Evolutionary conservation across 2,797 vertebrate species (phyloP).

Genomic region (Galagoides demidoff): DNA sequence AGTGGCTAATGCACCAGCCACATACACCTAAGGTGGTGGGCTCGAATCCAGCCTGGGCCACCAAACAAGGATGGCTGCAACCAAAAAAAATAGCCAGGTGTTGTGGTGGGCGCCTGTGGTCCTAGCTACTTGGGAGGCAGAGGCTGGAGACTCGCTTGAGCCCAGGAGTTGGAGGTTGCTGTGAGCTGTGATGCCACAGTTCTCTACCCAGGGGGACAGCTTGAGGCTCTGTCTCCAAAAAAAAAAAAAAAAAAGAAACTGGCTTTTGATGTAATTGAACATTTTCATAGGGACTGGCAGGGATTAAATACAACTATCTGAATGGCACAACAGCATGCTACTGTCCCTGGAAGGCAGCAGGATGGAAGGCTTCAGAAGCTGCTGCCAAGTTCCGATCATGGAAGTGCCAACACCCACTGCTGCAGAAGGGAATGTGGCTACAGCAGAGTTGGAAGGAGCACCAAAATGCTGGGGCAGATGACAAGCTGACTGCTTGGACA

Average conservation of each 20-base stretch:
- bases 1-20: too few species aligned
- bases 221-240: too few species aligned
- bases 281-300: not conserved
- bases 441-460: not conserved
- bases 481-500: not conserved
- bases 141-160: too few species aligned
- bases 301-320: not conserved
- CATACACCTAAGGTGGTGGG: too few species aligned
- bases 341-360: not conserved
- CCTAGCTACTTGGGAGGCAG: too few species aligned
- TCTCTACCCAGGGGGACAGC: too few species aligned
- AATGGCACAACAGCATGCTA: not conserved
- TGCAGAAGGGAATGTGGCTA: not conserved
- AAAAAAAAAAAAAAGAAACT: not conserved
- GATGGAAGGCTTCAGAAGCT: not conserved
- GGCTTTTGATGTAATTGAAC: not conserved
- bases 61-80: too few species aligned
- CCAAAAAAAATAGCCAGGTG: too few species aligned
- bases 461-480: not conserved
- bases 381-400: not conserved
- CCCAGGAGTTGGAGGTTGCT: too few species aligned
- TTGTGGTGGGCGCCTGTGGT: too few species aligned
- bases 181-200: too few species aligned
- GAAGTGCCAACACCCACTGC: not conserved
- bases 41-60: too few species aligned